A percentile compares a stretch with the other conserved stretches of the same genome.
These are phyloP conservation scores for Sebastes kiyomatsui DNA, from an alignment of 2,797 vertebrate species.

Conservation along the genomic window DNA sequence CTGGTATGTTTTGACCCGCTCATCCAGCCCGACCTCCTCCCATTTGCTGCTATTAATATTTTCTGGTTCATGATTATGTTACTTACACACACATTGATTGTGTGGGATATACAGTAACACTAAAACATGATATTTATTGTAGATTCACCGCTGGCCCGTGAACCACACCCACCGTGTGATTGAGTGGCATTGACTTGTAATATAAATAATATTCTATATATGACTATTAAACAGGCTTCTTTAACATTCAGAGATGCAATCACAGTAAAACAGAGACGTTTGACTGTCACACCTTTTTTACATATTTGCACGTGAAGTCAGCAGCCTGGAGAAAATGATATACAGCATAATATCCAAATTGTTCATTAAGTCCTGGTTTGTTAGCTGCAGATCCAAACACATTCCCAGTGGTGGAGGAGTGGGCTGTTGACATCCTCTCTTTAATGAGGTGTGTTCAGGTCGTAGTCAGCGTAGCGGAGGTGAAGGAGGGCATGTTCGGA, in stretches of 20 bases:
- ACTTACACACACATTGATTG: too few species aligned
- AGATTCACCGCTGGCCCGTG: not conserved
- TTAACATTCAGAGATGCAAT: not conserved
- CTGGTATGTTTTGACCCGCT: too few species aligned
- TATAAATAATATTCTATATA: not conserved
- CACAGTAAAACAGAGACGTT: not conserved
- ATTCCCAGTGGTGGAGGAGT: not conserved
- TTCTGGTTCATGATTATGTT: too few species aligned
- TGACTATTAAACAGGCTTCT: not conserved
- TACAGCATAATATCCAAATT: not conserved
- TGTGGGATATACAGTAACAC: too few species aligned
- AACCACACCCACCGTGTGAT: not conserved
- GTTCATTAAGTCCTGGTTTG: conserved; percentile 2
- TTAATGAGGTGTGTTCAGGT: conserved; percentile 14
- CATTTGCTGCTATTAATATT: too few species aligned
- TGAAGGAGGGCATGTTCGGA: not conserved
- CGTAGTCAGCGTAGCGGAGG: not conserved
- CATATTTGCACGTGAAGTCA: not conserved
- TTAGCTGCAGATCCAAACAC: not conserved
- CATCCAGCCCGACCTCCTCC: too few species aligned
- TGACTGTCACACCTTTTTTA: not conserved
- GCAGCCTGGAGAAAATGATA: not conserved
- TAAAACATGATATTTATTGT: not conserved
- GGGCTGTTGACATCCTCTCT: not conserved
- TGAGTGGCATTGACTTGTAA: not conserved